Evolutionary conservation across 2,797 vertebrate species (phyloP).

Genomic region (Eurystomus glaucurus): DNA sequence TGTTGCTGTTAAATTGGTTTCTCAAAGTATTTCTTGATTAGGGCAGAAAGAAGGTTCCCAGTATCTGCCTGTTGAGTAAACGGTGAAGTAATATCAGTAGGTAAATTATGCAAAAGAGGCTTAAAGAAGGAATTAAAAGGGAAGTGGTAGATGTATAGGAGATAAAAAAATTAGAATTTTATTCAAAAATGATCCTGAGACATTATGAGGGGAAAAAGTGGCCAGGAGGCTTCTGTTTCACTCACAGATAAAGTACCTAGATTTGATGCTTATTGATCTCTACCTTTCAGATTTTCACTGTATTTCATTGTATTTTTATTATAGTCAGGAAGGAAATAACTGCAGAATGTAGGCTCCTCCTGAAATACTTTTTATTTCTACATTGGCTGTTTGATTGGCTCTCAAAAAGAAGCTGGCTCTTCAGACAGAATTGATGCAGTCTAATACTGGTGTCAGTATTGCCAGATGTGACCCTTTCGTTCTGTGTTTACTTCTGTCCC

Average conservation of each 20-base stretch:
- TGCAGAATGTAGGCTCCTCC: not conserved
- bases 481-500: not conserved
- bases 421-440: not conserved
- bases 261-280: not conserved
- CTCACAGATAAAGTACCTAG: not conserved
- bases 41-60: not conserved
- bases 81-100: not conserved
- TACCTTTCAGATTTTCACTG: not conserved
- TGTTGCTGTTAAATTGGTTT: not conserved
- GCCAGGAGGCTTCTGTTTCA: not conserved
- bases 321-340: not conserved
- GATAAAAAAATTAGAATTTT: not conserved
- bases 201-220: not conserved
- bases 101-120: not conserved
- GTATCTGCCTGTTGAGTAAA: not conserved
- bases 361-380: not conserved
- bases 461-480: rapidly evolving
- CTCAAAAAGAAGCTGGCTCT: not conserved
- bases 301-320: not conserved
- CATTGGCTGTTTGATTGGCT: not conserved
- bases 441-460: not conserved
- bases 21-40: not conserved
- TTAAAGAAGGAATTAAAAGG: not conserved
- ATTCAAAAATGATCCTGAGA: not conserved
- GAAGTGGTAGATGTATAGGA: not conserved